These are phyloP conservation scores for Alsophila aescularia DNA, from an alignment of 2,888 invertebrate genomes.

Conservation along the genomic window DNA sequence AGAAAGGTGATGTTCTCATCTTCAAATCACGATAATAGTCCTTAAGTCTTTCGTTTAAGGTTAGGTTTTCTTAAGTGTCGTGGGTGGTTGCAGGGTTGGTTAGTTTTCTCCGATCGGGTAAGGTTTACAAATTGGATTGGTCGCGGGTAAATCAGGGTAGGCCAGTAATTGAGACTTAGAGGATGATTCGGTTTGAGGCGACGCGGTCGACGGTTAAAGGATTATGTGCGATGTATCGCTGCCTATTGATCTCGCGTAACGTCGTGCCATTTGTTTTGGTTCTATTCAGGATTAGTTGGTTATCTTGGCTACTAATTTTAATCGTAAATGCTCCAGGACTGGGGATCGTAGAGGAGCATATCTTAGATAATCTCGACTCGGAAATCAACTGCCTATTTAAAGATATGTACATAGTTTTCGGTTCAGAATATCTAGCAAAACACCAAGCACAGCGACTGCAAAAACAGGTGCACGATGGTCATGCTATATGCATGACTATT, in stretches of 20 bases:
- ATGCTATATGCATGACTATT: no score
- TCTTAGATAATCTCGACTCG: background rate
- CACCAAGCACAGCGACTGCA: no score
- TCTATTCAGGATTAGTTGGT: slow-evolving; percentile 30
- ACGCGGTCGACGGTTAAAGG: slow-evolving; percentile 71
- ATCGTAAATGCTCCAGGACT: background rate
- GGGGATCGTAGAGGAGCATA: no score
- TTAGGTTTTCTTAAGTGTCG: slow-evolving; percentile 40
- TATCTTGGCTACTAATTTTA: slow-evolving; percentile 23
- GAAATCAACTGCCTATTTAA: background rate
- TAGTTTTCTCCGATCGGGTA: slow-evolving; percentile 77
- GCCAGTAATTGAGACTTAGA: slow-evolving; percentile 83
- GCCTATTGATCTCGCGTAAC: slow-evolving; percentile 71
- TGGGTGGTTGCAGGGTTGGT: slow-evolving; percentile 29
- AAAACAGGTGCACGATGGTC: no score
- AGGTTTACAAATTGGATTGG: slow-evolving; percentile 83
- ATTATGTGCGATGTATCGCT: slow-evolving; percentile 70
- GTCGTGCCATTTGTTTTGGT: slow-evolving; percentile 44
- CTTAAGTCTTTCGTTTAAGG: slow-evolving; percentile 35
- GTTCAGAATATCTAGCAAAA: no score
- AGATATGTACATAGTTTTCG: background rate
- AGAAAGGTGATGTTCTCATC: slow-evolving; percentile 62
- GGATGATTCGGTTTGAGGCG: slow-evolving; percentile 74
- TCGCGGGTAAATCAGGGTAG: slow-evolving; percentile 81
- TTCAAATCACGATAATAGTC: slow-evolving; percentile 19